phyloP scores from a whole-genome alignment of 2,113 vertebrate species.

The Anser brachyrhynchus region DNA sequence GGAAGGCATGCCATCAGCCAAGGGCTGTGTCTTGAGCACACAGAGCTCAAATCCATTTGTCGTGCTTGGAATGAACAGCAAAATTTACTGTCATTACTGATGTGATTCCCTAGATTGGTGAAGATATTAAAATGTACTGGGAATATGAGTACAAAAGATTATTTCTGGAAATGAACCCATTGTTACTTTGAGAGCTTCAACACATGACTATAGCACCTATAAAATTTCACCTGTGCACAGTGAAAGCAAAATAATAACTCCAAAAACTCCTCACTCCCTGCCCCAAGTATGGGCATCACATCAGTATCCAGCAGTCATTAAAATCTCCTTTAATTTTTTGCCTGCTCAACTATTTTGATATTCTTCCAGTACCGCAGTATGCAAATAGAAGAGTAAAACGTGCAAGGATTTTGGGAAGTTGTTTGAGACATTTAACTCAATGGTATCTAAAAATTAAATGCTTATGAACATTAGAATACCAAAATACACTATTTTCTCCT shows the following conservation, averaged over 20 bases:
- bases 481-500: background rate
- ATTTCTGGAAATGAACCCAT: background rate
- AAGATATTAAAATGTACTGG: background rate
- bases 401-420: background rate
- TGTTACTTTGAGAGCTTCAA: background rate
- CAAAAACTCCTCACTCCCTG: background rate
- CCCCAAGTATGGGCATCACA: background rate
- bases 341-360: background rate
- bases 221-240: background rate
- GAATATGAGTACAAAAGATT: background rate
- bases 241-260: background rate
- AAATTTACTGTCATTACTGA: background rate
- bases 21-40: background rate
- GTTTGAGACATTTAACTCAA: background rate
- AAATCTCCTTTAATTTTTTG: background rate
- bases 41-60: background rate
- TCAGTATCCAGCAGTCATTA: background rate
- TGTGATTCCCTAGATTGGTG: background rate
- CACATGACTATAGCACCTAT: background rate
- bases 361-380: background rate
- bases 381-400: background rate
- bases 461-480: background rate
- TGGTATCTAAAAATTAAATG: background rate
- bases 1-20: background rate
- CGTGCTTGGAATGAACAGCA: background rate